Percentiles rank a stretch among this genome's conserved stretches.
phyloP scores from a whole-genome alignment of 2,113 vertebrate species.

The Tyrannus savana region DNA sequence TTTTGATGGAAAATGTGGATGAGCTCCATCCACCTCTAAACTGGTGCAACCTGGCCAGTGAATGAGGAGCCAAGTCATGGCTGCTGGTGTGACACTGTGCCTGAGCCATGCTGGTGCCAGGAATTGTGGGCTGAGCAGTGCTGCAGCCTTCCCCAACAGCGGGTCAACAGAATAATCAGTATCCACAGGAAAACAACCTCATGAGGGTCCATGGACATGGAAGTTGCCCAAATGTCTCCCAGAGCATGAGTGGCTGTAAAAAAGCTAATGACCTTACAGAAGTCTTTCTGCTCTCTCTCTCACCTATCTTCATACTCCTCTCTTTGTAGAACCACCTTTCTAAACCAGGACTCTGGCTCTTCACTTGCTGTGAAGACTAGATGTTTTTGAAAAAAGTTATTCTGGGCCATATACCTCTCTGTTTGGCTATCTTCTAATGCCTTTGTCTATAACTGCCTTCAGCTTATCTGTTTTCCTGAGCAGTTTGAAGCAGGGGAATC shows the following conservation, averaged over 20 bases:
- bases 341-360: not conserved
- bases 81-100: not conserved
- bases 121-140: rapidly evolving
- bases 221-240: not conserved
- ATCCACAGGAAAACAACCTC: not conserved
- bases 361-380: not conserved
- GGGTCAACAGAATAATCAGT: not conserved
- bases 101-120: rapidly evolving
- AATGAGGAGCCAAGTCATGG: not conserved
- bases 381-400: not conserved
- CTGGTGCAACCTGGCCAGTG: not conserved
- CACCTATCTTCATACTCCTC: not conserved
- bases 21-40: not conserved
- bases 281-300: not conserved
- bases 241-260: not conserved
- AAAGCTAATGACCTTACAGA: not conserved
- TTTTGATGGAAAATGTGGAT: not conserved
- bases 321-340: not conserved
- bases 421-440: not conserved
- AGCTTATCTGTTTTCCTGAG: not conserved
- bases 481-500: not conserved
- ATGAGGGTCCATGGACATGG: not conserved
- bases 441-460: not conserved
- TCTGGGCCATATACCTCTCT: not conserved
- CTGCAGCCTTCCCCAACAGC: not conserved